These are phyloP conservation scores for Zhuqinia jingwanae DNA, from an alignment of 2,888 invertebrate genomes.

Conservation along the genomic window DNA sequence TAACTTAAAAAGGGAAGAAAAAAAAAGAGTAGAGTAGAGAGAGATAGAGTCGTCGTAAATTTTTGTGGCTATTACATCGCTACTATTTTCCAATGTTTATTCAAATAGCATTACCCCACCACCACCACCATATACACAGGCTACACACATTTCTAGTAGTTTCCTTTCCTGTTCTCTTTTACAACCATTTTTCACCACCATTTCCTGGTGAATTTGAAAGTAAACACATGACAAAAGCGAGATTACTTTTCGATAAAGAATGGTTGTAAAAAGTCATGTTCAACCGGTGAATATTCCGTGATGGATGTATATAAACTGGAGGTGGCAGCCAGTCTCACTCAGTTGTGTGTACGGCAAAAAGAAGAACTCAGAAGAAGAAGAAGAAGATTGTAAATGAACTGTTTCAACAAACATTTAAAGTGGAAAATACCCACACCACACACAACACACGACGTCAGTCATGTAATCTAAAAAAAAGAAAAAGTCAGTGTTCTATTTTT, in stretches of 20 bases:
- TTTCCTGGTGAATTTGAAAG: conserved; percentile 17
- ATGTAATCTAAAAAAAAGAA: background rate
- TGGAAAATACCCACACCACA: conserved; percentile 3
- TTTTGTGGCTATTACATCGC: conserved; percentile 62
- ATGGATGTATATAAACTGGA: conserved; percentile 20
- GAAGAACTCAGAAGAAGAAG: background rate
- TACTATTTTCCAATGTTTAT: conserved; percentile 8
- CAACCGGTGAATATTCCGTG: background rate
- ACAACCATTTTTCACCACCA: conserved; percentile 41
- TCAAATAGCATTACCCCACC: background rate
- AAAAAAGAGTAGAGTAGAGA: background rate
- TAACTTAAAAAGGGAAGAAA: too few relatives aligned
- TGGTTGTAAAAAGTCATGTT: conserved; percentile 21
- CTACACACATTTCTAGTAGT: background rate
- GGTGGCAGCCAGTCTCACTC: background rate
- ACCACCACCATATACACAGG: too few relatives aligned
- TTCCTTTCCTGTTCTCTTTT: background rate
- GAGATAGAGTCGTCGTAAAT: conserved; percentile 36
- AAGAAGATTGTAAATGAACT: conserved; percentile 16
- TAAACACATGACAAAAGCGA: conserved; percentile 36
- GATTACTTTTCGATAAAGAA: conserved; percentile 39
- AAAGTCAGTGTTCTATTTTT: background rate
- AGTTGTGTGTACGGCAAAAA: background rate
- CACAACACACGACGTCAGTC: too few relatives aligned
- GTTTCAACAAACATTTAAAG: background rate